phyloP scores from a whole-genome alignment of 2,888 invertebrate species.

The Plemyria rubiginata region DNA sequence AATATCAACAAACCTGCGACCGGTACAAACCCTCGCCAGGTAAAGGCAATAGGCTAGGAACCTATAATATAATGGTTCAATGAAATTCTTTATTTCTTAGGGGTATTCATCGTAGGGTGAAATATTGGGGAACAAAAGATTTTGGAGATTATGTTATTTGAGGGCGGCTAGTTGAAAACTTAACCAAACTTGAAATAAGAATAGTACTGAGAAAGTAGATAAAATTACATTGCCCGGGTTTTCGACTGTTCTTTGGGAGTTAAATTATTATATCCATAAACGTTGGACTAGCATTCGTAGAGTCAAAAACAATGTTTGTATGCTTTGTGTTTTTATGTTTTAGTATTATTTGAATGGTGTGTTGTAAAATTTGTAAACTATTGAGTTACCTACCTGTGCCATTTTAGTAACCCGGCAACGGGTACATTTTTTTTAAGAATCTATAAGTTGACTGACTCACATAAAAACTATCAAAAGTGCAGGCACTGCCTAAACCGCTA shows the following conservation, averaged over 20 bases:
- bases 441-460: no score
- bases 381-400: no score
- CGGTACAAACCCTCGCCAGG: constrained; percentile 56
- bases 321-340: neutral
- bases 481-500: no score
- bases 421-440: no score
- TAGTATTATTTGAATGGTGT: neutral
- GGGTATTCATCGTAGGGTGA: constrained; percentile 4
- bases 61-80: constrained; percentile 46
- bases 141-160: constrained; percentile 1
- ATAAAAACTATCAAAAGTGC: no score
- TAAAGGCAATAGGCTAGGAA: constrained; percentile 56
- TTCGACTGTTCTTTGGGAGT: neutral
- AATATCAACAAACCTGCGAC: constrained; percentile 66
- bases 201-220: neutral
- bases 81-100: constrained; percentile 26
- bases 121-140: constrained; percentile 24
- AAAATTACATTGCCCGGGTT: neutral
- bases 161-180: constrained; percentile 13
- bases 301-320: neutral
- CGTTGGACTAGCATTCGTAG: neutral
- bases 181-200: neutral
- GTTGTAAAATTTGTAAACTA: neutral
- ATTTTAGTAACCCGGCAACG: no score
- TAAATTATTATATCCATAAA: neutral